Percentiles rank a stretch among this genome's conserved stretches.
phyloP scores from a whole-genome alignment of 2,113 vertebrate genomes.

The Acinonyx jubatus region DNA sequence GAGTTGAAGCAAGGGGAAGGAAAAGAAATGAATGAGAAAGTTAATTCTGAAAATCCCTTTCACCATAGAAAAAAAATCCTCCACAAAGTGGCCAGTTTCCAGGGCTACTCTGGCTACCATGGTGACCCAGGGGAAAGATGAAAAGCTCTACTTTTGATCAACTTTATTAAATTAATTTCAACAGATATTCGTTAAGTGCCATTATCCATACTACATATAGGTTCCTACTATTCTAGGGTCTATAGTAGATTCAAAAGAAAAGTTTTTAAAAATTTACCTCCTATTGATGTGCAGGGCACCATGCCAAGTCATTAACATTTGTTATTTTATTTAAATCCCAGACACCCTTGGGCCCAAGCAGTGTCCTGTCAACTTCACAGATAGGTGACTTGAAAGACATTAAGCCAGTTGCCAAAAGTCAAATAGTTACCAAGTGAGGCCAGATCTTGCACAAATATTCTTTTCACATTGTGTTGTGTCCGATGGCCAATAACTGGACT shows the following conservation, averaged over 20 bases:
- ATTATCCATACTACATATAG: neutral
- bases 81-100: neutral
- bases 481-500: neutral
- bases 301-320: neutral
- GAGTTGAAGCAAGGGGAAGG: neutral
- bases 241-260: neutral
- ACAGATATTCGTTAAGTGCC: neutral
- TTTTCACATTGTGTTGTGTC: neutral
- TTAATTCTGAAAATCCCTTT: neutral
- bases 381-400: neutral
- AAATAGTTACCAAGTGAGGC: neutral
- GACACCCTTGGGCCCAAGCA: neutral
- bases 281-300: neutral
- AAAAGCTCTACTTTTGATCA: neutral
- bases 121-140: neutral
- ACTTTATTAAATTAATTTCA: neutral
- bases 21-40: neutral
- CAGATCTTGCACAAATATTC: neutral
- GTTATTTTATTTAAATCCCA: conserved; percentile 2
- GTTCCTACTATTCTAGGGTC: neutral
- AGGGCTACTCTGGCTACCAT: neutral
- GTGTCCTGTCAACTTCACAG: neutral
- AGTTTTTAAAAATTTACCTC: neutral
- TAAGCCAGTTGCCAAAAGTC: neutral
- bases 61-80: neutral